These are phyloP conservation scores for Falco peregrinus DNA, from an alignment of 2,797 vertebrate genomes.

Conservation along the genomic window DNA sequence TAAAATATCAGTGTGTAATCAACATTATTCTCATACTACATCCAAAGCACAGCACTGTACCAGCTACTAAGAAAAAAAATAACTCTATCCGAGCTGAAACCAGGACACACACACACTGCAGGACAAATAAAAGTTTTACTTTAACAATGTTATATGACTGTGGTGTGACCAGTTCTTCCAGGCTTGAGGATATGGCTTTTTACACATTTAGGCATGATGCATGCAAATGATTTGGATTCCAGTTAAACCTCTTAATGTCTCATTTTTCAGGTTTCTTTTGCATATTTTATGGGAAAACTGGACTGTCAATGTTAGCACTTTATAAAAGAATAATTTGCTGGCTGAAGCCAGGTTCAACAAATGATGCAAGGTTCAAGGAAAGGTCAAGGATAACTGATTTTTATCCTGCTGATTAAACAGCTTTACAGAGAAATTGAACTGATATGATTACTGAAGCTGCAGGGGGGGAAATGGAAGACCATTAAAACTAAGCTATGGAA, in stretches of 20 bases:
- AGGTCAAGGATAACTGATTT: conserved; percentile 6
- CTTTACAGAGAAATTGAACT: conserved; percentile 14
- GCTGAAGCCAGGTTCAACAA: neutral
- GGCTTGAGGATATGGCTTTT: neutral
- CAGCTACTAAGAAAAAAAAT: too few species aligned
- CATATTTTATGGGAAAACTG: neutral
- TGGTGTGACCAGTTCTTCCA: neutral
- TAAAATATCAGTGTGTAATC: too few species aligned
- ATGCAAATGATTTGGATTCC: neutral
- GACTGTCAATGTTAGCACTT: neutral
- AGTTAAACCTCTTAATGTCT: neutral
- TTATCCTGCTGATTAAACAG: neutral
- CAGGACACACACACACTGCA: neutral
- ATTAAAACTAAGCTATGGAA: neutral
- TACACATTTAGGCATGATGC: neutral
- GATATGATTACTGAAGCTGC: neutral
- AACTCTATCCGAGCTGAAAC: too few species aligned
- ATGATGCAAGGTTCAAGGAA: neutral
- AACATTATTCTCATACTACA: too few species aligned
- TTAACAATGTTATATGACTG: neutral
- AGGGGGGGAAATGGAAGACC: neutral
- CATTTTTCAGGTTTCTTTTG: neutral
- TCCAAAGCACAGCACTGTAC: too few species aligned
- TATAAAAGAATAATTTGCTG: neutral
- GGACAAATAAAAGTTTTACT: neutral